Base-by-base conservation (phyloP, 2,113 vertebrate species). In the Pachypanchax playfairii region DNA sequence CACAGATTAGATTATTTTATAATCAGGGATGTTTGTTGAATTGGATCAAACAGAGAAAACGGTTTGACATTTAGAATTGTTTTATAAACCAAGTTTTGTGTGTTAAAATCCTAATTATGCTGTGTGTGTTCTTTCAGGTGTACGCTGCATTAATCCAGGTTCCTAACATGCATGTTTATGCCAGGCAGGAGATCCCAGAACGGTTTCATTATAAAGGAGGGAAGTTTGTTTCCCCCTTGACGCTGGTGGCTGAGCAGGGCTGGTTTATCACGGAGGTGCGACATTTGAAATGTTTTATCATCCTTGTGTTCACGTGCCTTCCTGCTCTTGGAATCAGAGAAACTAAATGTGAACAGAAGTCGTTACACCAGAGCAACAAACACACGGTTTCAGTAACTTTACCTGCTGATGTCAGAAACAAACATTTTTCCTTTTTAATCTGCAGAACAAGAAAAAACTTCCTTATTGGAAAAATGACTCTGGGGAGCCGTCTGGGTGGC, bases 191-290 rank as follows among this genome's bases (percentile, higher is more conserved):
- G 12, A 92, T 98, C 48, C 97, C 95, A 12, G 85, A 91, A 49
- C 92, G 95, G 5, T 97, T 94, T 84, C 86, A 95, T 73, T 98
- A 97, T 61, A 95, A 91, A 83, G 88, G 84, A 25, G 96, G 97
- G 13, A 94, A 84, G 86, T 97, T 96, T 73, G 94, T 98, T 14
- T 89, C 96, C 29, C 92, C 95, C 0, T 73, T 99, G 69, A 99
- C 96, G 0, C 89, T 99, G 0, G 91, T 98, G 76, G 97, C 97
- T 0, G 92, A 98, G 1, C 60, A 94, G 31, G 94, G 96, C 51
- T 98, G 96, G 96, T 98, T 98, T 42, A 97, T 99, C 70, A 68
- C 70, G 11, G 91, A 96, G 96, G 97, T 98, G 90, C 39, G 11
- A 22, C 4, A 2, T 6, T 33, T 33, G 5, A 4, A 21, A 2